Evolutionary conservation across 2,888 invertebrate species (phyloP).

Genomic region (Cataglyphis altisquamis): DNA sequence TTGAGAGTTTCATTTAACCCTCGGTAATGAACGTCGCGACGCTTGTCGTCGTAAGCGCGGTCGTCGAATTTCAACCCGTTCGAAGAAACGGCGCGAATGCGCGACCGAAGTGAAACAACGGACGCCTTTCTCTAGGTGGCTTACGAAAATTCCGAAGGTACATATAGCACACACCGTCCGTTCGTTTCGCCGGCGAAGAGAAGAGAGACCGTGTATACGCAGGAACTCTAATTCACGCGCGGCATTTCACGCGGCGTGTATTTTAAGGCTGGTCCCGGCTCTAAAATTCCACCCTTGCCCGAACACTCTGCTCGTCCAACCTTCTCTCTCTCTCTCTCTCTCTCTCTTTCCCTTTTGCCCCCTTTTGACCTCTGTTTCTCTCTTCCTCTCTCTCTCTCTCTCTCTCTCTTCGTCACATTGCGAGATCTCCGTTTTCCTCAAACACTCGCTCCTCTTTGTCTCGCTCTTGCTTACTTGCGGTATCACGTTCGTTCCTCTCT

Average conservation of each 20-base stretch:
- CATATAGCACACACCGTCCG: constrained; percentile 65
- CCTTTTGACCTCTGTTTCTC: constrained; percentile 5
- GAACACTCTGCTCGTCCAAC: constrained; percentile 56
- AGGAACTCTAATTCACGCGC: constrained; percentile 83
- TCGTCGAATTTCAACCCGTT: constrained; percentile 25
- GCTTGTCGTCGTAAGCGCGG: constrained; percentile 4
- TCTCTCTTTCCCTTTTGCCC: too few relatives aligned
- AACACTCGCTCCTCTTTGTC: constrained; percentile 48
- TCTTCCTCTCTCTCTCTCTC: constrained; percentile 53
- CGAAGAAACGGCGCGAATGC: neutral
- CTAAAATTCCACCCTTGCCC: constrained; percentile 84
- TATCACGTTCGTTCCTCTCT: constrained; percentile 40
- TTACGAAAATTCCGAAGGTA: constrained; percentile 84
- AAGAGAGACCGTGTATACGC: constrained; percentile 61
- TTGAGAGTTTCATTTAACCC: constrained; percentile 24
- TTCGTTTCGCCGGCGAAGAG: constrained; percentile 59
- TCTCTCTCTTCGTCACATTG: constrained; percentile 44
- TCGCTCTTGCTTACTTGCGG: constrained; percentile 33
- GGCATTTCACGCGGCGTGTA: constrained; percentile 83
- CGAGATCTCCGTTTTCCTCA: constrained; percentile 57
- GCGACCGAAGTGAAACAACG: constrained; percentile 48
- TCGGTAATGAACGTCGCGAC: constrained; percentile 22
- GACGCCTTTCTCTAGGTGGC: constrained; percentile 68
- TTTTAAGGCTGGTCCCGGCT: constrained; percentile 83
- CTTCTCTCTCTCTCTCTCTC: constrained; percentile 37